A percentile compares a stretch with the other conserved stretches of the same genome.
Conservation (phyloP, 2,797 vertebrate species). For the Pelochelys cantorii region DNA sequence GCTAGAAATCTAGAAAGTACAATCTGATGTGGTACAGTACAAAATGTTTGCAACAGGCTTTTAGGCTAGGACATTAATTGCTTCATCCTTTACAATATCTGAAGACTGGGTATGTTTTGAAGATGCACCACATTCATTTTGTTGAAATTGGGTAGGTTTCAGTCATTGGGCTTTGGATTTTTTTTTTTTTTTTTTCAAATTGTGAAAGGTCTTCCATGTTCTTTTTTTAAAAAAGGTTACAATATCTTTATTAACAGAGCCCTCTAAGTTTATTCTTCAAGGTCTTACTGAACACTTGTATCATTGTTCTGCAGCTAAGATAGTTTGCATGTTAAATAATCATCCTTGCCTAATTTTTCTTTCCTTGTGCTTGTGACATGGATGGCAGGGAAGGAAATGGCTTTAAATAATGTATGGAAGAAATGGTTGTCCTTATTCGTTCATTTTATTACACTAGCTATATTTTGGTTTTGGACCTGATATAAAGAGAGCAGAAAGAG, state of each 20-base stretch:
- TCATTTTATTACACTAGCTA: neutral
- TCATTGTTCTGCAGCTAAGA: neutral
- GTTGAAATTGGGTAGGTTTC: neutral
- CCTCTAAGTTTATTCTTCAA: neutral
- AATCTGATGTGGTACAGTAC: accelerated
- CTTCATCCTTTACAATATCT: neutral
- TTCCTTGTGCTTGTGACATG: neutral
- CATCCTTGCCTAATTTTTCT: neutral
- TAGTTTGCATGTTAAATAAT: neutral
- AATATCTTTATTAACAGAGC: neutral
- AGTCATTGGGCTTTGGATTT: accelerated
- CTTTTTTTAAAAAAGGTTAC: too few relatives aligned
- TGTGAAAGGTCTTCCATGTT: neutral
- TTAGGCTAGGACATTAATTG: neutral
- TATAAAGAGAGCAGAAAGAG: neutral
- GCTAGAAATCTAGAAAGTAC: neutral
- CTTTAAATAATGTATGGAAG: neutral
- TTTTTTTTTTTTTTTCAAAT: neutral
- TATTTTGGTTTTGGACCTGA: neutral
- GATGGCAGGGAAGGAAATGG: neutral
- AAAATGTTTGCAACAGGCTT: neutral
- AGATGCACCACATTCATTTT: neutral
- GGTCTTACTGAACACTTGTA: neutral
- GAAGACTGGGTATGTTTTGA: neutral
- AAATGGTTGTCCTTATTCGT: neutral